Conservation (phyloP, 2,113 vertebrate genomes). For the Seriola rivoliana region DNA sequence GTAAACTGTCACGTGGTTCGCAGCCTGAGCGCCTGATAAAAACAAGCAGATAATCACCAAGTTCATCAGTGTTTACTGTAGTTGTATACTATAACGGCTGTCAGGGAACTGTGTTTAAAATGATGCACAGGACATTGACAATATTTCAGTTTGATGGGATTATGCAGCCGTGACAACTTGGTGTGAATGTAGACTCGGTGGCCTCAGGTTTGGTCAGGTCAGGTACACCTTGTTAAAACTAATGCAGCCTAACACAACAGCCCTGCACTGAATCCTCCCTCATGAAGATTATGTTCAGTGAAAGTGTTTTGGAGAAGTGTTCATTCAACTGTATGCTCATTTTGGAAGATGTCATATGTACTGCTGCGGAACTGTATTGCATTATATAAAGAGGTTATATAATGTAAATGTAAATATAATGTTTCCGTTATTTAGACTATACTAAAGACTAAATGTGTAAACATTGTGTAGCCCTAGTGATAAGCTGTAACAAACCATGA, state of each 20-base stretch:
- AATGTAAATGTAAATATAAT: no score
- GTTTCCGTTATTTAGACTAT: no score
- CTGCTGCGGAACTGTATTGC: neutral
- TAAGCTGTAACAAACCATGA: neutral
- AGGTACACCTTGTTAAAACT: no score
- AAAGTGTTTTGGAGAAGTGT: neutral
- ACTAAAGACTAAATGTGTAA: neutral
- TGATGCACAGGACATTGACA: neutral
- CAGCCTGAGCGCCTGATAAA: neutral
- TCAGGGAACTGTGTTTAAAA: neutral
- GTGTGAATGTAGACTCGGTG: no score
- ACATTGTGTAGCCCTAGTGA: neutral
- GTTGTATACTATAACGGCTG: neutral
- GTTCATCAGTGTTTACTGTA: neutral
- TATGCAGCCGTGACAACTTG: no score
- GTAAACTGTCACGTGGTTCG: conserved; percentile 16
- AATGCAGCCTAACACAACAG: no score
- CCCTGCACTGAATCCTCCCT: neutral
- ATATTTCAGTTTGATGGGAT: neutral
- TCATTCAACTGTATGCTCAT: neutral
- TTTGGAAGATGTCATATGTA: no score
- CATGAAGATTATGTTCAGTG: neutral
- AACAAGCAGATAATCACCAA: neutral
- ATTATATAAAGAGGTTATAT: no score
- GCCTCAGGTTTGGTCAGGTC: no score